Conservation (phyloP, 1,140 invertebrate genomes). For the Triops longicaudatus region DNA sequence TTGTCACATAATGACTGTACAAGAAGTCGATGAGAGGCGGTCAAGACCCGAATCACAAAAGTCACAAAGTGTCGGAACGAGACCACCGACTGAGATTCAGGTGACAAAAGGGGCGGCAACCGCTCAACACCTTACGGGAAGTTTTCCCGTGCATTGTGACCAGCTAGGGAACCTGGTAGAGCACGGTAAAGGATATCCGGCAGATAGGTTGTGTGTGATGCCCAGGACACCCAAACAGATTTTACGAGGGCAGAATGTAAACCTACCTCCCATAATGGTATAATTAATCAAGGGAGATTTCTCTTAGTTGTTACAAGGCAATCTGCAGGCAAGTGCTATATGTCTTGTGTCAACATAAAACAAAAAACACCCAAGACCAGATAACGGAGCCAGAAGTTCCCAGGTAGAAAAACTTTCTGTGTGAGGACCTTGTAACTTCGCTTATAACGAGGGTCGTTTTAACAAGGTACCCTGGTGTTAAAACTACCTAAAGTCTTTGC, state of each 20-base stretch:
- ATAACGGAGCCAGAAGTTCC: background rate
- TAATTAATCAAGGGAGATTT: constrained; percentile 13
- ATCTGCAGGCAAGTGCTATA: constrained; percentile 10
- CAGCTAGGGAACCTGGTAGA: background rate
- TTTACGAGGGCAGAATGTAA: background rate
- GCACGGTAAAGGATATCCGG: constrained; percentile 1
- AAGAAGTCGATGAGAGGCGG: constrained; percentile 14
- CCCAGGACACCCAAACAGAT: background rate
- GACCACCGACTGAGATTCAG: constrained; percentile 9
- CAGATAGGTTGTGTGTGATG: background rate
- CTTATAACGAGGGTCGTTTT: constrained; percentile 12
- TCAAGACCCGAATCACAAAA: constrained; percentile 12
- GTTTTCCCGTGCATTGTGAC: background rate
- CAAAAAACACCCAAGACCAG: background rate
- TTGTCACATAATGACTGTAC: constrained; percentile 3
- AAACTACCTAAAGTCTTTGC: constrained; percentile 15
- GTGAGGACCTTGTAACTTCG: background rate
- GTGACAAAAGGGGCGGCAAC: constrained; percentile 6
- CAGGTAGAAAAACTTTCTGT: background rate
- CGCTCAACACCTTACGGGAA: background rate
- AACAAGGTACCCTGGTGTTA: constrained; percentile 14
- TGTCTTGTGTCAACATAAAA: constrained; percentile 12
- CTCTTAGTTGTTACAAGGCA: background rate
- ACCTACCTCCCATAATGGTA: background rate
- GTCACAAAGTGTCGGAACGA: constrained; percentile 14